Evolutionary conservation across 2,113 vertebrate species (phyloP), one percentile per base, ranked within the genome.

Genomic region (Oceanites oceanicus): DNA sequence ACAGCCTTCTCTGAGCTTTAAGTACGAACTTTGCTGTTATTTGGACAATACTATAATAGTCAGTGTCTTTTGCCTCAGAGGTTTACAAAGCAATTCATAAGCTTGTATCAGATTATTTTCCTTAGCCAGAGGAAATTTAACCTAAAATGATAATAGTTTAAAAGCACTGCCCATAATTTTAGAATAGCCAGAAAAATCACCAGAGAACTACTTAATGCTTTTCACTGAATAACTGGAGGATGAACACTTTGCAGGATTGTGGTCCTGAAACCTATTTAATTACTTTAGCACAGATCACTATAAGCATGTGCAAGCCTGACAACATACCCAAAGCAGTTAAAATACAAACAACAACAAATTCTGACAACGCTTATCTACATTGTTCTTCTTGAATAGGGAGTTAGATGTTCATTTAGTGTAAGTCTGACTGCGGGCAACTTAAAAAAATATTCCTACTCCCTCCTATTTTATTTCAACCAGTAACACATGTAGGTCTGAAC

Each of bases 231-330:
- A 66, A 44, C 1, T 34, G 25, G 29, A 63, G 25, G 18, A 15
- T 23, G 15, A 81, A 58, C 0, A 4, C 6, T 25, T 61, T 3
- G 20, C 34, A 79, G 34, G 49, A 44, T 3, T 0, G 0, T 25
- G 4, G 38, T 50, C 13, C 56, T 29, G 2, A 53, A 56, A 77
- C 2, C 5, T 80, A n/a, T n/a, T n/a, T n/a, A n/a, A n/a, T n/a
- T n/a, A n/a, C n/a, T n/a, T n/a, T 32, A 53, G 27, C 18, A 86
- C 13, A 52, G 50, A 13, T 72, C 16, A 45, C 47, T 53, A 0
- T 12, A 71, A 59, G 32, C 27, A 58, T 0, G 0, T 36, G 15
- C 30, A 63, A 76, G 10, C 50, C 56, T 71, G 27, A 27, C 42
- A 62, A 8, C 1, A 13, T 16, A 40, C 12, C 13, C 36, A 34